Percentiles rank a stretch among this genome's conserved stretches.
phyloP scores from a whole-genome alignment of 2,797 vertebrate genomes.

The Hemitrygon akajei region DNA sequence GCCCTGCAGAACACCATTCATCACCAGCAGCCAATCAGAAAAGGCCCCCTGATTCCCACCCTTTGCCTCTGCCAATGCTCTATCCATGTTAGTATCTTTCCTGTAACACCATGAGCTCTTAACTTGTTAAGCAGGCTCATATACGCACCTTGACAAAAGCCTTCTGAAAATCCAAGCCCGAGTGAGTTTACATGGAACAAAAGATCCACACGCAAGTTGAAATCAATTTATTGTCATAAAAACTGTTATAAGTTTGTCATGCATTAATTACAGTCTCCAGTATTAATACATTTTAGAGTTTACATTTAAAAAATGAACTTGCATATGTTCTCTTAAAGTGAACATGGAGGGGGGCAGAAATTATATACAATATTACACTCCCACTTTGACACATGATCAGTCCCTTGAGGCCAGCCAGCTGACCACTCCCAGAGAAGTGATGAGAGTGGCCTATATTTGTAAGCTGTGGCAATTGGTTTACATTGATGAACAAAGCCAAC shows the following conservation, averaged over 20 bases:
- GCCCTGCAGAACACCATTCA: no score
- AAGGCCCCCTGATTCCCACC: no score
- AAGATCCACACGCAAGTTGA: neutral
- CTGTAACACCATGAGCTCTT: no score
- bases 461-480: neutral
- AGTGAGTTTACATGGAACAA: constrained; percentile 1
- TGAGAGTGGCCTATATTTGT: neutral
- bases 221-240: constrained; percentile 37
- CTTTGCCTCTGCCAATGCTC: no score
- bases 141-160: no score
- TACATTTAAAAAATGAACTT: constrained; percentile 34
- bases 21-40: no score
- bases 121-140: no score
- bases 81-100: no score
- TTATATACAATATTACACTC: constrained; percentile 34
- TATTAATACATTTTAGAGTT: constrained; percentile 37
- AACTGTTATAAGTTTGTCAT: constrained; percentile 31
- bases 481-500: neutral
- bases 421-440: neutral
- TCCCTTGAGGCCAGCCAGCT: neutral
- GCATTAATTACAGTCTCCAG: constrained; percentile 37
- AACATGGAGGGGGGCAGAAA: constrained; percentile 24
- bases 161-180: neutral
- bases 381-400: neutral
- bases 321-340: constrained; percentile 38